Base-by-base conservation (phyloP, 2,888 invertebrate species). In the Abrostola triplasia region DNA sequence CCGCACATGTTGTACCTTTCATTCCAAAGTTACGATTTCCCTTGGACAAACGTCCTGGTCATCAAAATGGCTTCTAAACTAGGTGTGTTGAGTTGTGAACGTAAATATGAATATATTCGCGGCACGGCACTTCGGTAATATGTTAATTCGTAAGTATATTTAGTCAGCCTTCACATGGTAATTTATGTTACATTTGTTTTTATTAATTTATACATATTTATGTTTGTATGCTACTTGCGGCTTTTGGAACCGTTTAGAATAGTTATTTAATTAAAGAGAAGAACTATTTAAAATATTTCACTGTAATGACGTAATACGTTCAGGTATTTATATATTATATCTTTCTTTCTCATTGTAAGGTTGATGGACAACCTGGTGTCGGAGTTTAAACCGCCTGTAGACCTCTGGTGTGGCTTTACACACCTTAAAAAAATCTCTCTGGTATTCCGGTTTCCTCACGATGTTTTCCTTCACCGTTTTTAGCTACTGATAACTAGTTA, bases 91-190 rank as follows among this genome's bases (percentile, higher is more conserved):
- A 50, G 64, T 48, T 56, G 12, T 62, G 48, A 54, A 64, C 51
- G 36, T 56, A 47, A 36, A 11, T 8, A 67, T 59, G 76, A 59
- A 63, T 56, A 60, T 48, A 59, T 55, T 65, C 54, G 51, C 53
- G 54, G 50, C 54, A 57, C 52, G 13, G 61, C 58, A 59, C 68
- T 67, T 71, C 77, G 71, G 61, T 67, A 63, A 35, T 56, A 68
- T 64, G 65, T 66, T 71, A 77, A 77, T 81, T 73, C 69, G 67
- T 73, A 36, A 44, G 47, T 69, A 38, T 37, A 69, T 69, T 64
- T 57, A 70, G 55, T 55, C n/a, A 4, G 56, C 47, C 42, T 50
- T 36, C 44, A 40, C 37, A 9, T 44, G 40, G 50, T 59, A 13
- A 73, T 51, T 51, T 41, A 49, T 10, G n/a, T 38, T 44, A 24